phyloP scores from a whole-genome alignment of 2,113 vertebrate species.

The Talpa occidentalis region DNA sequence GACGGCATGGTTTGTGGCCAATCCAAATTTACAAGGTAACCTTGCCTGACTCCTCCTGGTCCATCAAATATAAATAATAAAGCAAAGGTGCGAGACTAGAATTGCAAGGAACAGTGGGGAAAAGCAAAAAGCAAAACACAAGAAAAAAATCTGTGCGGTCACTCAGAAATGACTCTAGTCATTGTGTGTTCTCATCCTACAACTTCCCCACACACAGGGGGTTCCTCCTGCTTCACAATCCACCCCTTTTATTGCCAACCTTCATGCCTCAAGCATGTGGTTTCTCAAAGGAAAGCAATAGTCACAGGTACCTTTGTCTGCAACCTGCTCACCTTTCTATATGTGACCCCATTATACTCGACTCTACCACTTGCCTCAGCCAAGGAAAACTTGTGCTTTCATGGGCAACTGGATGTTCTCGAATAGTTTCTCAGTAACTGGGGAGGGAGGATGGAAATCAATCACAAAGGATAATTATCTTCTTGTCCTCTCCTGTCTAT shows the following conservation, averaged over 20 bases:
- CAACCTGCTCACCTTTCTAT: neutral
- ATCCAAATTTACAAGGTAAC: constrained; percentile 73
- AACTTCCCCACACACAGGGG: neutral
- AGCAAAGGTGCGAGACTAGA: constrained; percentile 69
- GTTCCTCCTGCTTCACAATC: neutral
- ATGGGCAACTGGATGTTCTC: neutral
- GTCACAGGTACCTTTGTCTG: neutral
- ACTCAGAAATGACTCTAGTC: constrained; percentile 25
- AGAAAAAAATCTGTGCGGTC: constrained; percentile 15
- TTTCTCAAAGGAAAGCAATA: neutral
- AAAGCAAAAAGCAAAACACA: constrained; percentile 70
- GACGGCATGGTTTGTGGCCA: constrained; percentile 4
- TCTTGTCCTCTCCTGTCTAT: neutral
- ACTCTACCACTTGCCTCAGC: neutral
- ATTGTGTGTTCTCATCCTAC: neutral
- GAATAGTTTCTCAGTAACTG: neutral
- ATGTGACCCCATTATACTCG: neutral
- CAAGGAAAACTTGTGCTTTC: neutral
- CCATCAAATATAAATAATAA: constrained; percentile 58
- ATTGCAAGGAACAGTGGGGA: constrained; percentile 69
- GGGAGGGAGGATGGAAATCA: neutral
- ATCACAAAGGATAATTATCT: neutral
- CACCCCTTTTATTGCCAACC: neutral
- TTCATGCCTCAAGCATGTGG: constrained; percentile 3
- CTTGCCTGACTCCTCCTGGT: constrained; percentile 84